Percentiles rank a stretch among this genome's conserved stretches.
These are phyloP conservation scores for Callopanchax toddi DNA, from an alignment of 2,113 vertebrate genomes.

Conservation along the genomic window DNA sequence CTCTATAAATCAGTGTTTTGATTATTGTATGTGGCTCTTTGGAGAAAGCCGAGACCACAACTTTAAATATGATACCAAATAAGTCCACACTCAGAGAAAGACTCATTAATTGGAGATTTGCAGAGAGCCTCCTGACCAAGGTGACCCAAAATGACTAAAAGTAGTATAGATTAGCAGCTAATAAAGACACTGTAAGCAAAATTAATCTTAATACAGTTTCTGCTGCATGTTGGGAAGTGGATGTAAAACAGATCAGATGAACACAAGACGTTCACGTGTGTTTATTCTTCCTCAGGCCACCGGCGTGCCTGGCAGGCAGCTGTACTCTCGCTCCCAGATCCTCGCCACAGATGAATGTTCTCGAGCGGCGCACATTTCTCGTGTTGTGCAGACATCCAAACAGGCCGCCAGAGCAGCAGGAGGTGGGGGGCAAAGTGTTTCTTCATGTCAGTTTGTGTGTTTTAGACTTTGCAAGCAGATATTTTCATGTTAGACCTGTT, in stretches of 20 bases:
- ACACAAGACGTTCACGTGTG: not conserved
- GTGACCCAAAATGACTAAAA: not conserved
- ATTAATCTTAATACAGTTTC: not conserved
- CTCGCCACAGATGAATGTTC: constrained; percentile 74
- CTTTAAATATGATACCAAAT: constrained; percentile 15
- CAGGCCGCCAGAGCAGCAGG: constrained; percentile 66
- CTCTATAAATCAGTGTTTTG: not conserved
- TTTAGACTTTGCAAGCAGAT: constrained; percentile 1
- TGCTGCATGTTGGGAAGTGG: not conserved
- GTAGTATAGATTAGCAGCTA: not conserved
- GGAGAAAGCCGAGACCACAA: not conserved
- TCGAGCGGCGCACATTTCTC: constrained; percentile 70
- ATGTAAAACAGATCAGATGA: constrained; percentile 7
- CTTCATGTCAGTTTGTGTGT: constrained; percentile 40
- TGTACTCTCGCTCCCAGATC: constrained; percentile 84
- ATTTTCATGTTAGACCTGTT: not conserved
- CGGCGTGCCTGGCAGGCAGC: constrained; percentile 59
- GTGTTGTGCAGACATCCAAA: constrained; percentile 73
- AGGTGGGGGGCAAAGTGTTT: constrained; percentile 79
- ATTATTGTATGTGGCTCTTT: not conserved
- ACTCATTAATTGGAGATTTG: not conserved
- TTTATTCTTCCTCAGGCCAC: constrained; percentile 47
- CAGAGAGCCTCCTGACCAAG: not conserved
- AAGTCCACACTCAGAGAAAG: not conserved
- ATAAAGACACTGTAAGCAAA: not conserved